Conservation (phyloP, 2,113 vertebrate species). For the Arizona elegans region DNA sequence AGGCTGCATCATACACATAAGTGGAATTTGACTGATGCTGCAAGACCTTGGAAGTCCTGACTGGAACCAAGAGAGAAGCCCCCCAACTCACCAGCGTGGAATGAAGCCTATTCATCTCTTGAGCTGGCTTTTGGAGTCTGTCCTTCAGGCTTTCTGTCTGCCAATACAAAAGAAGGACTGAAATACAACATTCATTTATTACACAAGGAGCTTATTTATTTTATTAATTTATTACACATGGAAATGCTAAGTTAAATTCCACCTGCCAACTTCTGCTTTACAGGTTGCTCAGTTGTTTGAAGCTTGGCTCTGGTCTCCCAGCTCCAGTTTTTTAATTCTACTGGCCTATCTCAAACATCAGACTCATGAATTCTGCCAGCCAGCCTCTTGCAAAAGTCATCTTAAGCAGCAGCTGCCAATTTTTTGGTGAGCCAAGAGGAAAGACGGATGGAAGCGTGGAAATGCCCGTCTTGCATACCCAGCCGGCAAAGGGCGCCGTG, state of each 20-base stretch:
- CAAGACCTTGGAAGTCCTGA: not conserved
- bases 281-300: not conserved
- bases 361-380: not conserved
- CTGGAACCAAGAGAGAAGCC: not conserved
- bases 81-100: conserved; percentile 79
- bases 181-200: not conserved
- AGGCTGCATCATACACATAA: not conserved
- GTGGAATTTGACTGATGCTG: not conserved
- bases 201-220: not conserved
- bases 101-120: conserved; percentile 85
- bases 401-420: not conserved
- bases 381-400: not conserved
- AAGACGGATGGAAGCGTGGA: not conserved
- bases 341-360: not conserved
- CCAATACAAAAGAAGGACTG: conserved; percentile 2
- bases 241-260: not conserved
- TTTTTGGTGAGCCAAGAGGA: not conserved
- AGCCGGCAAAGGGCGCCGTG: not conserved
- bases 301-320: not conserved
- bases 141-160: conserved; percentile 87
- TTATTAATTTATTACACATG: no score
- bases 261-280: not conserved
- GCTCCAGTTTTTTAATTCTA: not conserved
- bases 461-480: not conserved
- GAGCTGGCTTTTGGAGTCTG: conserved; percentile 80